Evolutionary conservation across 2,888 invertebrate species (phyloP), one percentile per base, ranked within the genome.

Genomic region (Epicampocera succincta): DNA sequence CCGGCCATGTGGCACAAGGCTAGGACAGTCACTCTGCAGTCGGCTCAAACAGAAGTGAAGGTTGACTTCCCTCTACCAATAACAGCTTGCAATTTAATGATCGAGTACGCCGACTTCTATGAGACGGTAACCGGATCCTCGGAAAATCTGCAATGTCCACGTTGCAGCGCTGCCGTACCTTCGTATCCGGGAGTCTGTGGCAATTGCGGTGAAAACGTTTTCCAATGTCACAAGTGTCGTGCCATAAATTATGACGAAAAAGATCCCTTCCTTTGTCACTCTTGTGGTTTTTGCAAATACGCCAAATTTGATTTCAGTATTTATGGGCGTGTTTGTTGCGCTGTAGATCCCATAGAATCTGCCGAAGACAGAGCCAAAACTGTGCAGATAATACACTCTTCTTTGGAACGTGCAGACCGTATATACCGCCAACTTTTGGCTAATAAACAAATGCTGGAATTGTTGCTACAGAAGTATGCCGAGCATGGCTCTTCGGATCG

Each of bases 191-290:
- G 99, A 0, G 98, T 99, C 0, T 99, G 99, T 89, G 96, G 89
- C 8, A 91, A 91, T 83, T 91, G 91, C 74, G 99, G 99, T 0
- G 99, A 99, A 90, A 99, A 99, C 90, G 99, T 99, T 0, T 99
- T 97, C 92, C 99, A 99, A 88, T 99, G 99, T 88, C 98, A 99
- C 92, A 99, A 99, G 92, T 99, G 99, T 88, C 95, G 98, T 25
- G 98, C 99, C 0, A 99, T 99, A 86, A 99, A 99, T 92, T 99
- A 99, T 91, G 99, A 99, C 90, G 99, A 99, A 90, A 98, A 98
- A 90, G 99, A 99, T 92, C 99, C 99, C 0, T 99, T 99, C 93
- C 92, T 99, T 25, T 99, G 99, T 89, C 99, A 99, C 91, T 96
- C 98, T 4, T 99, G 99, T 91, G 99, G 99, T 0, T 99, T 98